These are phyloP conservation scores for Amphipoea lucens DNA, from an alignment of 2,888 invertebrate genomes.

Conservation along the genomic window DNA sequence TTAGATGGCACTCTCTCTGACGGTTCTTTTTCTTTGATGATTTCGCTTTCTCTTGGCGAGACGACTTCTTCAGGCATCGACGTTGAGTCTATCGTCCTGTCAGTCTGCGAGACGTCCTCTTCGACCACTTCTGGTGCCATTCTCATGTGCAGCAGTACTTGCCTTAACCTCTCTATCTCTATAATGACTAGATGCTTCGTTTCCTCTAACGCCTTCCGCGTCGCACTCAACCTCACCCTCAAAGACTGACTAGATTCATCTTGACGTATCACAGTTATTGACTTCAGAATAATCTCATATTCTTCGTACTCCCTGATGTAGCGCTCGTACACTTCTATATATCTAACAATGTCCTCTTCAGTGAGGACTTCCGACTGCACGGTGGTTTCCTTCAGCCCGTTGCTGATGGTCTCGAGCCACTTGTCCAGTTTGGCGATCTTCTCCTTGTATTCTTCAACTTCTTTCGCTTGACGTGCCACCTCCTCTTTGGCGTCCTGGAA, in stretches of 20 bases:
- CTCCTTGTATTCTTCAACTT: constrained; percentile 83
- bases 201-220: constrained; percentile 91
- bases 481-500: constrained; percentile 88
- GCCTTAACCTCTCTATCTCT: constrained; percentile 90
- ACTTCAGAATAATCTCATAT: constrained; percentile 84
- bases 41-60: constrained; percentile 77
- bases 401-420: constrained; percentile 88
- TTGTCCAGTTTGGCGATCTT: constrained; percentile 86
- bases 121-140: constrained; percentile 83
- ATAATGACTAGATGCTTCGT: constrained; percentile 91
- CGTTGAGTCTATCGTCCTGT: constrained; percentile 92
- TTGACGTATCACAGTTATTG: constrained; percentile 84
- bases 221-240: constrained; percentile 89
- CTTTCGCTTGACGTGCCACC: constrained; percentile 80
- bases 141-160: constrained; percentile 84
- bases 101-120: constrained; percentile 89
- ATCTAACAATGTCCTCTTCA: constrained; percentile 84
- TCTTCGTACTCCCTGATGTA: constrained; percentile 87
- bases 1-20: constrained; percentile 68
- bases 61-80: constrained; percentile 93
- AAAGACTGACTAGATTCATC: constrained; percentile 89
- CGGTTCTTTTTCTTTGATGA: constrained; percentile 62
- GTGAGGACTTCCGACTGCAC: constrained; percentile 79
- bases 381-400: constrained; percentile 86
- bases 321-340: constrained; percentile 87